Conservation (phyloP, 1,140 invertebrate genomes). For the Eulimnadia texana region DNA sequence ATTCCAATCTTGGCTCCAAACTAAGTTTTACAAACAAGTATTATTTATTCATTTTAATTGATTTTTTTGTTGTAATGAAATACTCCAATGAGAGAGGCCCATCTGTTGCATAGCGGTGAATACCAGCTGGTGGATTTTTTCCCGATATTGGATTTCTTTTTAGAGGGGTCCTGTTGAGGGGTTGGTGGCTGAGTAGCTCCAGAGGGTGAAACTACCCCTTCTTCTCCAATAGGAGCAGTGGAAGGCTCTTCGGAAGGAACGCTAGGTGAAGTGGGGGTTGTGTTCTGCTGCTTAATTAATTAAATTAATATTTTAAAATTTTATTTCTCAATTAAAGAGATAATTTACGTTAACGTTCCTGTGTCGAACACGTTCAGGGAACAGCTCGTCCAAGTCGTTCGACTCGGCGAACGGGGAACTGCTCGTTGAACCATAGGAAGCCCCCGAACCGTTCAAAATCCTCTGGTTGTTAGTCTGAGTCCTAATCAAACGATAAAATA, state of each 20-base stretch:
- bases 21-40: constrained; percentile 34
- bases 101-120: constrained; percentile 78
- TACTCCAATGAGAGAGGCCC: constrained; percentile 80
- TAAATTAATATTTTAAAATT: not conserved
- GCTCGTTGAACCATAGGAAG: constrained; percentile 17
- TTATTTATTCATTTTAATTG: no score
- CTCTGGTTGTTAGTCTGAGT: not conserved
- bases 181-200: constrained; percentile 16
- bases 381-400: constrained; percentile 63
- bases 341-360: constrained; percentile 38
- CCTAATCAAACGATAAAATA: not conserved
- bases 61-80: no score
- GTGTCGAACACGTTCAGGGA: constrained; percentile 69
- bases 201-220: not conserved
- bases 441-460: not conserved
- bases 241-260: constrained; percentile 5
- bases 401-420: constrained; percentile 7
- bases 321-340: no score
- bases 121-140: constrained; percentile 87
- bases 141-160: constrained; percentile 46
- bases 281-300: not conserved
- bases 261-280: constrained; percentile 4
- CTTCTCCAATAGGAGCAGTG: constrained; percentile 3
- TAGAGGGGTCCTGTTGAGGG: constrained; percentile 26
- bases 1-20: constrained; percentile 69